Evolutionary conservation across 2,888 invertebrate species (phyloP), one percentile per base, ranked within the genome.

Genomic region (Bembecia ichneumoniformis): DNA sequence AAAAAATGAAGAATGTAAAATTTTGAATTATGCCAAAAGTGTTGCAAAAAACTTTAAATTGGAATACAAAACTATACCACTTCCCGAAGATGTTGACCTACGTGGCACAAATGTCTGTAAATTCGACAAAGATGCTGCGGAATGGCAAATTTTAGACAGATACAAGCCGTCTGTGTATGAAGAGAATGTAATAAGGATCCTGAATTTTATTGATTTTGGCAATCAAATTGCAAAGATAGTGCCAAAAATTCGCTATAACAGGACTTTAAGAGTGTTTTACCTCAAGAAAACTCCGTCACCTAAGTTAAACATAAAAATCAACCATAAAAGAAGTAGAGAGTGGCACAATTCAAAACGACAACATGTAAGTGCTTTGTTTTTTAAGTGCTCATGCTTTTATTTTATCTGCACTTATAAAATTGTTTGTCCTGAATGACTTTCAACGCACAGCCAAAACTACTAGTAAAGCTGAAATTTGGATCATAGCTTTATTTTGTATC

Each of bases 201-300:
- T 93, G 50, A 94, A 94, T 73, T 89, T 96, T 65, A 88, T 95
- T 35, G 91, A 93, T 57, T 96, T 96, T 80, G 96, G 96, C 2
- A 89, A 91, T 64, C 90, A 94, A 55, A 89, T 91, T 47, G 87
- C 89, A 3, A 87, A 92, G 48, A 84, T 90, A 47, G 91, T 92
- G 54, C 90, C 92, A n/a, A 90, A 91, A 20, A 90, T 95, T 45
- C 82, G 76, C 48, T 94, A 88, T 65, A 90, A 94, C 65, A 83
- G 88, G 49, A 63, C 80, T 20, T 65, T 87, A 66, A 84, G 84
- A 60, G 75, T 87, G 64, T 86, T 80, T 58, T 82, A 82, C 52
- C 65, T 82, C 48, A 87, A 86, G 57, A 84, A 81, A 59, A 58
- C 60, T 45, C 59, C 68, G 13, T 57, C 64, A 35, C 70, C 80